A percentile compares a stretch with the other conserved stretches of the same genome.
Conservation (phyloP, 2,113 vertebrate genomes). For the Pelvicachromis taeniatus region DNA sequence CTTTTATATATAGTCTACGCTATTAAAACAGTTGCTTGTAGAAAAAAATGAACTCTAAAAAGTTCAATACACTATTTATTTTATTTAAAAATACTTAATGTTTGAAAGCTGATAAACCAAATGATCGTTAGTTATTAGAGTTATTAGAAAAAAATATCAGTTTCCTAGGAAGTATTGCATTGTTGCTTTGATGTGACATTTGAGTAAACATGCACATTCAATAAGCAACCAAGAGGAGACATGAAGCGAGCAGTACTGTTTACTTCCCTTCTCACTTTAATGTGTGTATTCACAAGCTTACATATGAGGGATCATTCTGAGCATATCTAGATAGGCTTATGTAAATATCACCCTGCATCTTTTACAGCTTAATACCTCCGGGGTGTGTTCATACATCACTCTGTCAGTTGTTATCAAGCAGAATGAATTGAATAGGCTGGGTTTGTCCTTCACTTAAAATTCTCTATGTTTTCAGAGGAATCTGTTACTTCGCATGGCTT, state of each 20-base stretch:
- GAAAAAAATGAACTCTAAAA: neutral
- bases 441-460: conserved; percentile 44
- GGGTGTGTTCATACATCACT: conserved; percentile 64
- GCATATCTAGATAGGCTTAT: conserved; percentile 45
- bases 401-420: conserved; percentile 58
- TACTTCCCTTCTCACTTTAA: neutral
- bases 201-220: neutral
- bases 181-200: neutral
- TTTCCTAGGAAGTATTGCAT: neutral
- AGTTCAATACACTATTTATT: neutral
- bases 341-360: conserved; percentile 56
- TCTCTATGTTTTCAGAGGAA: neutral
- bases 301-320: neutral
- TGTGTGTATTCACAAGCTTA: neutral
- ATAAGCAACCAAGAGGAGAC: neutral
- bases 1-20: neutral
- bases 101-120: neutral
- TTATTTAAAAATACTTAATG: neutral
- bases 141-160: neutral
- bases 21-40: neutral
- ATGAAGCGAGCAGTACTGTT: conserved; percentile 7
- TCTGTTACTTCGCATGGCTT: neutral
- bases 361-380: conserved; percentile 23
- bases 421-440: conserved; percentile 40
- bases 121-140: neutral